Conservation (phyloP, 2,113 vertebrate species). For the Colius striatus region DNA sequence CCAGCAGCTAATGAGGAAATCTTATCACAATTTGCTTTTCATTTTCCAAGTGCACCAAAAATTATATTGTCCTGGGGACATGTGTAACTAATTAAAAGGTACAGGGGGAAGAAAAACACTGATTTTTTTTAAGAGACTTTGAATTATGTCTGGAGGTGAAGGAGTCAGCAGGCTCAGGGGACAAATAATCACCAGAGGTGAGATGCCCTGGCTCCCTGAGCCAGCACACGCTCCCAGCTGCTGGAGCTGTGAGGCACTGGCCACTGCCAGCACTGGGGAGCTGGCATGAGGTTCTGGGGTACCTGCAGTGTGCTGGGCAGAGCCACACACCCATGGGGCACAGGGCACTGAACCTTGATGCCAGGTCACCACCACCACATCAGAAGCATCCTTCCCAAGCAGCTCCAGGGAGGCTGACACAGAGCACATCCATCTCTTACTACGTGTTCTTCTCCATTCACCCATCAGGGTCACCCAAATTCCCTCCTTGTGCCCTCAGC, state of each 20-base stretch:
- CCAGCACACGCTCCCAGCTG: not conserved
- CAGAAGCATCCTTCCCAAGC: not conserved
- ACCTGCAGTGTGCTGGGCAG: not conserved
- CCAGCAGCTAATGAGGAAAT: not conserved
- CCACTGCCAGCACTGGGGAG: not conserved
- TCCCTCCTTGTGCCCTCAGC: not conserved
- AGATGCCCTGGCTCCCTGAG: not conserved
- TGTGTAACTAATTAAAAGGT: slow-evolving; percentile 66
- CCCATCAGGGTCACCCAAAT: not conserved
- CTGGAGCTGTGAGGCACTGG: not conserved
- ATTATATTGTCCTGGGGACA: not conserved
- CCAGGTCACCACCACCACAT: accelerated
- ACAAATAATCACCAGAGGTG: slow-evolving; percentile 64
- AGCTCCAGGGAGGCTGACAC: accelerated
- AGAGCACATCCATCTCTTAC: accelerated
- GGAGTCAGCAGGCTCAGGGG: slow-evolving; percentile 47
- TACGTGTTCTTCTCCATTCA: accelerated
- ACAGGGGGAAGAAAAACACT: slow-evolving; percentile 53
- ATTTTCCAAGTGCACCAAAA: not conserved
- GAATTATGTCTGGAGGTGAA: slow-evolving; percentile 68
- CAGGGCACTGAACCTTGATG: not conserved
- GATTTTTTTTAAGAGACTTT: slow-evolving; percentile 28
- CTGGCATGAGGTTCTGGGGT: not conserved
- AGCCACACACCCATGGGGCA: accelerated
- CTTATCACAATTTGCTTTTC: not conserved